Conservation (phyloP, 2,888 invertebrate species). For the Drosophila affinis region DNA sequence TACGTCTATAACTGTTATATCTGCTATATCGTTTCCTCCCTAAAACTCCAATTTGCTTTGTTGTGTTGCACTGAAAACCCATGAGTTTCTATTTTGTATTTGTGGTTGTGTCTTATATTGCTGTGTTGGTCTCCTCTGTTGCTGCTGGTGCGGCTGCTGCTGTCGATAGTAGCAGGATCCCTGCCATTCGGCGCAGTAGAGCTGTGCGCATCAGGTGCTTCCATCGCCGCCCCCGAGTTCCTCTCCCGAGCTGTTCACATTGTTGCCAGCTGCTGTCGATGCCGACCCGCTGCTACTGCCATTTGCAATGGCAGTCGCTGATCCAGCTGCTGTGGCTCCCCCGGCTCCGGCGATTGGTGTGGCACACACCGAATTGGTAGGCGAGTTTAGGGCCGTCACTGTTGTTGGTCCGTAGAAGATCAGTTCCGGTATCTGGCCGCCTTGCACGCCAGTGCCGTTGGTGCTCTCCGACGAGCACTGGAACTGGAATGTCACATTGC, state of each 20-base stretch:
- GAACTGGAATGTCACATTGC: slow-evolving; percentile 97
- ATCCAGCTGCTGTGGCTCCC: slow-evolving; percentile 2
- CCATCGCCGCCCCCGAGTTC: slow-evolving; percentile 56
- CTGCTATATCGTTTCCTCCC: slow-evolving; percentile 45
- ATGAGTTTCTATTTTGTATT: slow-evolving; percentile 69
- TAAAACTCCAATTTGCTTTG: slow-evolving; percentile 68
- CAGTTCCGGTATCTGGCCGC: slow-evolving; percentile 98
- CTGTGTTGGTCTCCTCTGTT: slow-evolving; percentile 55
- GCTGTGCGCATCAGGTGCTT: slow-evolving; percentile 71
- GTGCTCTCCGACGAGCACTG: slow-evolving; percentile 98
- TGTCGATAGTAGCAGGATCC: slow-evolving; percentile 62
- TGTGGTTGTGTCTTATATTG: slow-evolving; percentile 45
- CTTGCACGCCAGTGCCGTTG: slow-evolving; percentile 98
- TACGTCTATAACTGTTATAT: slow-evolving; percentile 32
- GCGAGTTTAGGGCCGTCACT: slow-evolving; percentile 83
- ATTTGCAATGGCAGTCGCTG: slow-evolving; percentile 21
- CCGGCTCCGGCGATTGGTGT: slow-evolving; percentile 70
- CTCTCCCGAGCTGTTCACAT: slow-evolving; percentile 47
- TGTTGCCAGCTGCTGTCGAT: slow-evolving; percentile 49
- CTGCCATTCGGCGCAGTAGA: slow-evolving; percentile 70
- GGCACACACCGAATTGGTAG: slow-evolving; percentile 81
- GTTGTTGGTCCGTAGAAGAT: slow-evolving; percentile 95
- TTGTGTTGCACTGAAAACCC: slow-evolving; percentile 71
- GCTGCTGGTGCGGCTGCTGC: slow-evolving; percentile 50
- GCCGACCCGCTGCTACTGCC: slow-evolving; percentile 27